Evolutionary conservation across 2,797 vertebrate genomes (phyloP).

Genomic region (Mustela erminea): DNA sequence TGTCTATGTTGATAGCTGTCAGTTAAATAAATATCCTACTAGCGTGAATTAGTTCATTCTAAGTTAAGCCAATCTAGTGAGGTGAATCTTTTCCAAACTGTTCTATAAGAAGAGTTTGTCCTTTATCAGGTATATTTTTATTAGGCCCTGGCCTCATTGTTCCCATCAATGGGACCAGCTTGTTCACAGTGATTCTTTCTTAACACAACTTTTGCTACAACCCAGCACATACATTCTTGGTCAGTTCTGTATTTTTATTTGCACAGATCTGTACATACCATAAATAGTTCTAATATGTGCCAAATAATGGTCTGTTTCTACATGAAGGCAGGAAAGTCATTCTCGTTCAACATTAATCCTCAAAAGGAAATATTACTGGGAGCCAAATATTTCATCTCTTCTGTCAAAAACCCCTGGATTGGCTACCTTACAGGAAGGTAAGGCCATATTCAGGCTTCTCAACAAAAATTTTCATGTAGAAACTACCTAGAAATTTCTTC

Average conservation of each 20-base stretch:
- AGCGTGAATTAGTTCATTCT: neutral
- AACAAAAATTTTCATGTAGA: neutral
- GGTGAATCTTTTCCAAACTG: neutral
- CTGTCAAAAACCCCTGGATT: neutral
- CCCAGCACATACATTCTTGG: neutral
- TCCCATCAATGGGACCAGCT: neutral
- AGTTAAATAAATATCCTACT: constrained; percentile 9
- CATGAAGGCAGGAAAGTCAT: neutral
- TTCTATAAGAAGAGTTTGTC: neutral
- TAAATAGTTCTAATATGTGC: neutral
- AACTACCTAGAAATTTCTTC: constrained; percentile 17
- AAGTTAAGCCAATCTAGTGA: neutral
- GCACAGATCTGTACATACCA: neutral
- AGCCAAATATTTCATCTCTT: neutral
- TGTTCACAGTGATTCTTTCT: neutral
- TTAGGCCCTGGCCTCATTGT: neutral
- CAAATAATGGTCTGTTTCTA: neutral
- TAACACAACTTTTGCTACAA: neutral
- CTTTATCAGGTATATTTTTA: neutral
- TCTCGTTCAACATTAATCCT: neutral
- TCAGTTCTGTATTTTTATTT: constrained; percentile 4
- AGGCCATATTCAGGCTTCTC: neutral
- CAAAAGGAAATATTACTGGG: neutral
- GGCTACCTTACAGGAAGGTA: neutral
- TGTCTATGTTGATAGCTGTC: too few species aligned